Conservation (phyloP, 2,888 invertebrate species). For the Synergus gifuensis region DNA sequence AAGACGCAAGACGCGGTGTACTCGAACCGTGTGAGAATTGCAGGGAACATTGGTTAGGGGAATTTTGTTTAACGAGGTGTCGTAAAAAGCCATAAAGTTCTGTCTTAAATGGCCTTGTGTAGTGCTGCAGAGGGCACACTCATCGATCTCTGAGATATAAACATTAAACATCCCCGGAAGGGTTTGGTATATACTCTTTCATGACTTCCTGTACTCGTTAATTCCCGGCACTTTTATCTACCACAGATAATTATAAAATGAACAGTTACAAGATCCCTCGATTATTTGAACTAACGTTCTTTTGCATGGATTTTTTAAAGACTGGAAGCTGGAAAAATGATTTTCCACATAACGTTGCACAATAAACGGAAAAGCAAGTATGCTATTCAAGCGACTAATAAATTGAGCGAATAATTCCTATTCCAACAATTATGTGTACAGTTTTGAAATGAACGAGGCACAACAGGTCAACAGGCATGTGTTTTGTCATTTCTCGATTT, state of each 20-base stretch:
- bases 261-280: not conserved
- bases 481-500: constrained; percentile 38
- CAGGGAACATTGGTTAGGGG: not conserved
- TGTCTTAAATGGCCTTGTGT: constrained; percentile 23
- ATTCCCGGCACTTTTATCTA: not conserved
- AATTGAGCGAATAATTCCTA: constrained; percentile 21
- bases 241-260: not conserved
- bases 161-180: constrained; percentile 19
- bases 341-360: not conserved
- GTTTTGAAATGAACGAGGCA: constrained; percentile 6
- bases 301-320: not conserved
- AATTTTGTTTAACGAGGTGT: constrained; percentile 32
- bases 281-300: not conserved
- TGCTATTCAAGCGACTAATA: not conserved
- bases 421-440: not conserved
- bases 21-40: constrained; percentile 18
- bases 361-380: not conserved
- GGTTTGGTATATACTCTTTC: constrained; percentile 3
- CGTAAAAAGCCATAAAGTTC: constrained; percentile 16
- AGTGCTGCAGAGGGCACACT: not conserved
- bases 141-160: constrained; percentile 20
- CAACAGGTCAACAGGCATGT: constrained; percentile 49
- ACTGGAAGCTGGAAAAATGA: not conserved
- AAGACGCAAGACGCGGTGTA: constrained; percentile 6
- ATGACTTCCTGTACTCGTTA: not conserved